Conservation (phyloP, 2,888 invertebrate genomes). For the Idaea aversata region DNA sequence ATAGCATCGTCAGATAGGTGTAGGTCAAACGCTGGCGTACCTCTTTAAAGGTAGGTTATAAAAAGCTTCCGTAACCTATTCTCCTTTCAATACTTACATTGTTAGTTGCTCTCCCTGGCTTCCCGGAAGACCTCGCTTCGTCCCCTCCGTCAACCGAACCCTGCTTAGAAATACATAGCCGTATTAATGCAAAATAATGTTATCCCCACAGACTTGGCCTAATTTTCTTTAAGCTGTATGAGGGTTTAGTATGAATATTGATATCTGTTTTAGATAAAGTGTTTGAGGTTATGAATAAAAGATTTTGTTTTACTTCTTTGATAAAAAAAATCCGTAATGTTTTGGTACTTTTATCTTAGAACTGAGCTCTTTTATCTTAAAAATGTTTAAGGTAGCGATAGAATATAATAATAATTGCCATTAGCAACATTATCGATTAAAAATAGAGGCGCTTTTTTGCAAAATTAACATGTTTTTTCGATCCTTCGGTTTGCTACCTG, state of each 20-base stretch:
- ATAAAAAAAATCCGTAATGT: no score
- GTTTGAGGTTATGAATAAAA: neutral
- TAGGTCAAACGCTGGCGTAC: neutral
- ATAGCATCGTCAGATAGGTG: neutral
- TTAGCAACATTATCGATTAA: no score
- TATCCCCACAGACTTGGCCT: conserved; percentile 25
- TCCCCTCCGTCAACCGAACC: conserved; percentile 32
- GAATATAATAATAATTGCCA: no score
- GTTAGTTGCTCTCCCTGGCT: conserved; percentile 6
- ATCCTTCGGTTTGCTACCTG: no score
- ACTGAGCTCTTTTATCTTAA: no score
- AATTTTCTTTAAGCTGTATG: conserved; percentile 22
- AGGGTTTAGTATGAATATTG: conserved; percentile 22
- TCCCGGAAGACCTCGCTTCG: conserved; percentile 29
- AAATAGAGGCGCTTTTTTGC: no score
- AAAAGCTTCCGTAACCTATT: neutral
- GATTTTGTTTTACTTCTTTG: no score
- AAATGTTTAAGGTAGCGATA: no score
- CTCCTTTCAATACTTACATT: conserved; percentile 9
- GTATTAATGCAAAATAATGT: conserved; percentile 41
- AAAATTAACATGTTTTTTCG: no score
- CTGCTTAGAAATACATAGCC: conserved; percentile 35
- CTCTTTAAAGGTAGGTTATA: neutral
- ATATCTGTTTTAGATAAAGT: conserved; percentile 4
- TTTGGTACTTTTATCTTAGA: no score